phyloP scores from a whole-genome alignment of 92 coral and sea anemone species.

The Pocillopora grandis region DNA sequence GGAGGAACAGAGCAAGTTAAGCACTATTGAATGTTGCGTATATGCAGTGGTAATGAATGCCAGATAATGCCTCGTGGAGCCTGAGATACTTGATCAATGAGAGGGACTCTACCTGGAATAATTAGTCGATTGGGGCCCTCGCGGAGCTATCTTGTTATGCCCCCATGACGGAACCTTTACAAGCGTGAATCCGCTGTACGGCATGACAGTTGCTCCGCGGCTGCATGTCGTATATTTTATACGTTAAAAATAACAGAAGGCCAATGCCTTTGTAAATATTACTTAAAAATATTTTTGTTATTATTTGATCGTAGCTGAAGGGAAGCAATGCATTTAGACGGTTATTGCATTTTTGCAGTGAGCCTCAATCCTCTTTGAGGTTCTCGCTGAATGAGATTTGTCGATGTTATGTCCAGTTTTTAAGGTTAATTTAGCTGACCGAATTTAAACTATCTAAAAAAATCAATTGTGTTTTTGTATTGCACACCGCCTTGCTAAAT shows the following conservation, averaged over 20 bases:
- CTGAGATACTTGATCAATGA: not conserved
- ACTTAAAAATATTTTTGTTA: conserved; percentile 73
- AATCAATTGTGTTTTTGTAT: conserved; percentile 10
- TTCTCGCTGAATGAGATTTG: conserved; percentile 1
- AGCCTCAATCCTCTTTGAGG: not conserved
- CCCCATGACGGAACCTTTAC: conserved; percentile 24
- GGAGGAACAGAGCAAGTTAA: not conserved
- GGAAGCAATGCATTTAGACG: conserved; percentile 21
- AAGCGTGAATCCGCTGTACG: conserved; percentile 41
- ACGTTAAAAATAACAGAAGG: conserved; percentile 54
- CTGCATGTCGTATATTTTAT: conserved; percentile 57
- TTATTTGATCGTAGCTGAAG: conserved; percentile 46
- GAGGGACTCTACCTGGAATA: conserved; percentile 2
- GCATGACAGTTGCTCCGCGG: conserved; percentile 31
- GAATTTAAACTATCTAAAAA: conserved; percentile 16
- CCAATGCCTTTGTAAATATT: conserved; percentile 65
- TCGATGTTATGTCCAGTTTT: not conserved
- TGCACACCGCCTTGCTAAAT: conserved; percentile 13
- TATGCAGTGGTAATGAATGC: conserved; percentile 18
- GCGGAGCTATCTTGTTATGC: not conserved
- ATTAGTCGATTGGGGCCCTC: not conserved
- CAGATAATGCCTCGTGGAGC: conserved; percentile 29
- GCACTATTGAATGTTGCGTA: conserved; percentile 21
- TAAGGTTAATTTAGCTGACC: conserved; percentile 20
- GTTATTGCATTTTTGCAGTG: conserved; percentile 2